Evolutionary conservation across 2,888 invertebrate genomes (phyloP), one percentile per base, ranked within the genome.

Genomic region (Drosophila longiperda): DNA sequence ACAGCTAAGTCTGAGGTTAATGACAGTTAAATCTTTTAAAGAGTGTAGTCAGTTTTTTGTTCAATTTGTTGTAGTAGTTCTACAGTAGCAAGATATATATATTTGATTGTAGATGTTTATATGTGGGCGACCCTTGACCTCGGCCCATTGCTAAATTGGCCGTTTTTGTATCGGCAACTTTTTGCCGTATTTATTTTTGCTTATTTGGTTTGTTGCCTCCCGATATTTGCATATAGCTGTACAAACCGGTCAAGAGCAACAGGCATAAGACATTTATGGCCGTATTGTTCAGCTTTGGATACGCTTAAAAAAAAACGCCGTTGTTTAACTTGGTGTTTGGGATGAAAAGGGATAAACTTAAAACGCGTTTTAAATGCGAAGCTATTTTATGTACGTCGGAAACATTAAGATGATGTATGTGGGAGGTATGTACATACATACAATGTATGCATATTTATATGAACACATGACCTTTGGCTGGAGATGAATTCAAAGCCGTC

Each of bases 231-330:
- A 58, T 62, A 33, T 89, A 82, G 89, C 82, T 84, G 84, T 84
- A 85, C 72, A 85, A 85, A 89, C 85, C 85, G 88, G 85, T 89
- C 89, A 85, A 85, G 85, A 89, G 78, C 89, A 29, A 38, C 64
- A 36, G 54, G 58, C 82, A 84, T 75, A 75, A 75, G 71, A 69
- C 71, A 70, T 78, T 78, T 73, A 80, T 73, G 57, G 62, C 17
- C 66, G 57, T 78, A 78, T 82, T 78, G 66, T 66, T 72, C 42
- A 57, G 82, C 58, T 80, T 65, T 63, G 73, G 38, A 72, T 62
- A 45, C 53, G 78, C 66, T 15, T 15, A 12, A 36, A 15, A 7
- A 36, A 68, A 78, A 69, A 73, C 59, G 67, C 81, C 83, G 84
- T 84, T 87, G 82, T 34, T 73, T 62, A 50, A 32, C 48, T 33